Conservation (phyloP, 2,888 invertebrate species). For the Caenorhabditis doughertyi region DNA sequence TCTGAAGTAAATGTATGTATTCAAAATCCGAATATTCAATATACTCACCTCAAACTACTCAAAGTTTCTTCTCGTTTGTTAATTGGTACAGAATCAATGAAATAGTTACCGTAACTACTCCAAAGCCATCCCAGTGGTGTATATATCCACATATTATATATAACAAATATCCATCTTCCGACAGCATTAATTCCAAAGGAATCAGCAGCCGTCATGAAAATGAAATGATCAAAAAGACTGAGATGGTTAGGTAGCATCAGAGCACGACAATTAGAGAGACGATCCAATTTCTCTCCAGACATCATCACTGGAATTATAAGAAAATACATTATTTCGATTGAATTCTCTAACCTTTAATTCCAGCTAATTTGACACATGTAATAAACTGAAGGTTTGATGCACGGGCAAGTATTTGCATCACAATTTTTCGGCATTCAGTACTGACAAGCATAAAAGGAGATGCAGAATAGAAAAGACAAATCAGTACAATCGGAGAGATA, state of each 20-base stretch:
- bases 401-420: constrained; percentile 31
- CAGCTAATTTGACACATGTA: constrained; percentile 35
- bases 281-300: constrained; percentile 40
- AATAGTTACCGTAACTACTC: constrained; percentile 76
- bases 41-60: constrained; percentile 87
- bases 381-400: constrained; percentile 50
- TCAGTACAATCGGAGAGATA: constrained; percentile 33
- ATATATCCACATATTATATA: constrained; percentile 76
- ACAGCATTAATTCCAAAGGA: constrained; percentile 50
- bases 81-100: constrained; percentile 71
- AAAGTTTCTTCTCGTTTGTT: constrained; percentile 85
- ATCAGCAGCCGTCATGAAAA: constrained; percentile 70
- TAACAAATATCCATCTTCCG: constrained; percentile 72
- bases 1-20: constrained; percentile 18
- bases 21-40: not conserved
- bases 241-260: constrained; percentile 74
- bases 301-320: constrained; percentile 35
- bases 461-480: constrained; percentile 25
- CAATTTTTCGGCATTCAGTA: constrained; percentile 21
- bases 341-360: constrained; percentile 46
- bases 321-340: not conserved
- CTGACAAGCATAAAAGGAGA: constrained; percentile 25
- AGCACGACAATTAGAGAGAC: constrained; percentile 66
- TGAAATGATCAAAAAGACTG: constrained; percentile 75
- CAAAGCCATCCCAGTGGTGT: constrained; percentile 76